phyloP scores from a whole-genome alignment of 2,888 invertebrate species.

The Hyposoter didymator region DNA sequence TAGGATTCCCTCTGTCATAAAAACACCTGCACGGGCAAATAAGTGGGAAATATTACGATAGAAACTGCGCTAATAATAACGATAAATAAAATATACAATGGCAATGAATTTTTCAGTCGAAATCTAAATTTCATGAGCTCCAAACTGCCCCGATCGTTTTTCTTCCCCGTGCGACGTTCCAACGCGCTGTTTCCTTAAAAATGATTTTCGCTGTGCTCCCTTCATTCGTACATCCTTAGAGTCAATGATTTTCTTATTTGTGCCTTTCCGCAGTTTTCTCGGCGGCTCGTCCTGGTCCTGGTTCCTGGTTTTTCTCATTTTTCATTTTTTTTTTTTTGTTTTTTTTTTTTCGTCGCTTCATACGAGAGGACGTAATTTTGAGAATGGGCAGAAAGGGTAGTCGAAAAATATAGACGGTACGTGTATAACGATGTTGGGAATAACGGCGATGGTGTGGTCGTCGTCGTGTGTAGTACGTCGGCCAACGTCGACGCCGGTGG shows the following conservation, averaged over 20 bases:
- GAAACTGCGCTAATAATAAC: not conserved
- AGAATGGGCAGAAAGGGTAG: not conserved
- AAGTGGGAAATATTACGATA: not conserved
- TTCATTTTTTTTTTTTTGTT: too few species aligned
- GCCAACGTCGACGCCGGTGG: slow-evolving; percentile 23
- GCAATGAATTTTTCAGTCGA: not conserved
- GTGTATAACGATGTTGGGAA: slow-evolving; percentile 1
- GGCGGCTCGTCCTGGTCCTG: not conserved
- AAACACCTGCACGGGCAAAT: not conserved
- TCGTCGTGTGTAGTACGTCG: not conserved
- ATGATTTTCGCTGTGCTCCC: not conserved
- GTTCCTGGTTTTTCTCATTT: not conserved
- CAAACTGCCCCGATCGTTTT: not conserved
- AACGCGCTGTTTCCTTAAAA: not conserved
- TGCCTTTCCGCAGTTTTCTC: not conserved
- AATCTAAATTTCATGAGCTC: not conserved
- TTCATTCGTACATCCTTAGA: not conserved
- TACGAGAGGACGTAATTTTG: not conserved
- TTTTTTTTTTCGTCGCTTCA: not conserved
- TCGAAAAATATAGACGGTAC: slow-evolving; percentile 1
- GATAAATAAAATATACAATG: not conserved
- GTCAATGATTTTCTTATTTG: not conserved
- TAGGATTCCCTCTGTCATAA: not conserved
- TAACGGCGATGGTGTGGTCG: not conserved
- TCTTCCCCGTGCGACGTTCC: not conserved